Evolutionary conservation across 2,113 vertebrate genomes (phyloP), one percentile per base, ranked within the genome.

Genomic region (Thinocorus orbignyianus): DNA sequence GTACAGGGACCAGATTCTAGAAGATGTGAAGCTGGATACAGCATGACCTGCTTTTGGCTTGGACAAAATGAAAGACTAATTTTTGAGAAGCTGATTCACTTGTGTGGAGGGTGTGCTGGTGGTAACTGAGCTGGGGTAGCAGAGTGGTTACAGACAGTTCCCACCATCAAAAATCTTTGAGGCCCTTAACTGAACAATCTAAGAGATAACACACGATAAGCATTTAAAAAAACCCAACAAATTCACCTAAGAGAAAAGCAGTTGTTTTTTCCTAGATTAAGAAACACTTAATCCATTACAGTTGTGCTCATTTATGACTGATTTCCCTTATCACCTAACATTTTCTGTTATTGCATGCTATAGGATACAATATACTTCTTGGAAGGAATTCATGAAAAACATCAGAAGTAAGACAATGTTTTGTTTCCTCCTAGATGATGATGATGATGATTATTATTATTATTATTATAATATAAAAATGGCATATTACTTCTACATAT

Each of bases 281-380:
- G 41, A 61, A 70, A 11, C 14, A 42, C 17, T n/a, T 30, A 13
- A 25, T 13, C 11, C 44, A 31, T n/a, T 49, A 8, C 37, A 48
- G 30, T 41, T 57, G 13, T 57, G 46, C 13, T 64, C 28, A 49
- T 20, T 74, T 69, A 52, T 3, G 30, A 33, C 73, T 92, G 41
- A 55, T 46, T 48, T 41, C 70, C 41, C 13, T 49, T 54, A 16
- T 6, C 22, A 55, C 57, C 57, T 90, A 24, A 77, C 28, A 26
- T 19, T 70, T 51, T 90, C 79, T 95, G 74, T 94, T 81, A 11
- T 70, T 97, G 20, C 89, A 77, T 92, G 26, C 69, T 98, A 14
- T 95, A 99, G 99, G 99, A 99, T 73, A 98, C 99, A 5, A 98
- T 99, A 96, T 99, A 99, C 95, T 98, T 99, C 91, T 95, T 99